These are phyloP conservation scores for Salminus brasiliensis DNA, from an alignment of 2,113 vertebrate species.

Conservation along the genomic window DNA sequence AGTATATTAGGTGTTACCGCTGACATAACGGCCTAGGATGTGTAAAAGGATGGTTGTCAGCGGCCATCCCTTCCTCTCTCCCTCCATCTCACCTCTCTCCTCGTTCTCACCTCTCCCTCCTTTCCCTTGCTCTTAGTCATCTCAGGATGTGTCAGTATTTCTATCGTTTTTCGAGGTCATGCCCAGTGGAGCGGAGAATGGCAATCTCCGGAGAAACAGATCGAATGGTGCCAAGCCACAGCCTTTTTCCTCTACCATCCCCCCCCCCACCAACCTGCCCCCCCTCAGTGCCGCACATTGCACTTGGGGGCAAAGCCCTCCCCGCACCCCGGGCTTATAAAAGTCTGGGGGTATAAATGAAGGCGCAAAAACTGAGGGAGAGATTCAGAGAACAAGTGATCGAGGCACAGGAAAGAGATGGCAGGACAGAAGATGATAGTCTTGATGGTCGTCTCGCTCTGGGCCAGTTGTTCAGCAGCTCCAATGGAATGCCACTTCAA, in stretches of 20 bases:
- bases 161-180: conserved; percentile 74
- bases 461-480: conserved; percentile 71
- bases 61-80: conserved; percentile 18
- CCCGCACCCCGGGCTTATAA: conserved; percentile 50
- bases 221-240: conserved; percentile 67
- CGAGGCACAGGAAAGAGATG: conserved; percentile 73
- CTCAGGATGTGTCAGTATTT: conserved; percentile 77
- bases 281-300: conserved; percentile 54
- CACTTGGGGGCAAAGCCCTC: conserved; percentile 62
- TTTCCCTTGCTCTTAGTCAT: conserved; percentile 72
- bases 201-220: conserved; percentile 66
- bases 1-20: conserved; percentile 1
- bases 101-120: conserved; percentile 60
- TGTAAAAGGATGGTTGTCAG: background rate
- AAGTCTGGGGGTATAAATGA: conserved; percentile 71
- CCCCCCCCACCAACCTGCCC: conserved; percentile 51
- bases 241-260: conserved; percentile 40
- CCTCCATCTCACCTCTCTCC: conserved; percentile 55
- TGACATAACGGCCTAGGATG: conserved; percentile 9
- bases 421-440: conserved; percentile 54
- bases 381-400: conserved; percentile 61
- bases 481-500: conserved; percentile 88
- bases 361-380: conserved; percentile 46
- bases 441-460: conserved; percentile 66
- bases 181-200: conserved; percentile 71